Percentiles rank a stretch among this genome's conserved stretches.
phyloP scores from a whole-genome alignment of 2,113 vertebrate species.

The Cathartes aura region DNA sequence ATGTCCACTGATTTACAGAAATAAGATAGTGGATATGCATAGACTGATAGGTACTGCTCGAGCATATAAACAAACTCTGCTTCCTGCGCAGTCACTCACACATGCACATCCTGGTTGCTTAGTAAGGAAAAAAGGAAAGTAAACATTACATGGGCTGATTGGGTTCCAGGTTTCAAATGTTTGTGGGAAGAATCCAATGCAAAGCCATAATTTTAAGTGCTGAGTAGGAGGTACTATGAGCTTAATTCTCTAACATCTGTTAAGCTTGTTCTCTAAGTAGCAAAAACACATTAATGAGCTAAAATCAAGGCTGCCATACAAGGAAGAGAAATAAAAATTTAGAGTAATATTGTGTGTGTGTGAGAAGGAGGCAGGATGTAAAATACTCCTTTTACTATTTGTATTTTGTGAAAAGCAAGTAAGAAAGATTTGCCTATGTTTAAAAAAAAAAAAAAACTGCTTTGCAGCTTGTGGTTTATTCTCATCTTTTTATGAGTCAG shows the following conservation, averaged over 20 bases:
- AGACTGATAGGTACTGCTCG: not conserved
- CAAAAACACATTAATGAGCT: slow-evolving; percentile 62
- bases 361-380: not conserved
- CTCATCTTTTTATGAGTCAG: slow-evolving; percentile 52
- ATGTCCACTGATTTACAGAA: not conserved
- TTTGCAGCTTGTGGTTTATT: slow-evolving; percentile 37
- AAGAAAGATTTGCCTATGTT: not conserved
- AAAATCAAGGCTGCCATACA: slow-evolving; percentile 28
- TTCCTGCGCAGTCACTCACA: not conserved
- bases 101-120: slow-evolving; percentile 50
- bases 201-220: slow-evolving; percentile 65
- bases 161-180: slow-evolving; percentile 59
- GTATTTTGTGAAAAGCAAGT: slow-evolving; percentile 11
- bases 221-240: slow-evolving; percentile 65
- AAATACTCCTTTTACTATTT: slow-evolving; percentile 23
- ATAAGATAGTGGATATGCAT: not conserved
- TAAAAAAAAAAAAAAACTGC: not conserved
- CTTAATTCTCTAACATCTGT: slow-evolving; percentile 63
- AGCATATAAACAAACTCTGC: not conserved
- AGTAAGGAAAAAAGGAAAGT: slow-evolving; percentile 63
- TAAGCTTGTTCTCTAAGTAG: slow-evolving; percentile 49
- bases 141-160: slow-evolving; percentile 49
- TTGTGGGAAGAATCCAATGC: slow-evolving; percentile 64
- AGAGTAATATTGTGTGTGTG: not conserved
- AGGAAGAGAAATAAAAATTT: slow-evolving; percentile 12